These are phyloP conservation scores for Notocelia uddmanniana DNA, from an alignment of 2,888 invertebrate species.

Conservation along the genomic window DNA sequence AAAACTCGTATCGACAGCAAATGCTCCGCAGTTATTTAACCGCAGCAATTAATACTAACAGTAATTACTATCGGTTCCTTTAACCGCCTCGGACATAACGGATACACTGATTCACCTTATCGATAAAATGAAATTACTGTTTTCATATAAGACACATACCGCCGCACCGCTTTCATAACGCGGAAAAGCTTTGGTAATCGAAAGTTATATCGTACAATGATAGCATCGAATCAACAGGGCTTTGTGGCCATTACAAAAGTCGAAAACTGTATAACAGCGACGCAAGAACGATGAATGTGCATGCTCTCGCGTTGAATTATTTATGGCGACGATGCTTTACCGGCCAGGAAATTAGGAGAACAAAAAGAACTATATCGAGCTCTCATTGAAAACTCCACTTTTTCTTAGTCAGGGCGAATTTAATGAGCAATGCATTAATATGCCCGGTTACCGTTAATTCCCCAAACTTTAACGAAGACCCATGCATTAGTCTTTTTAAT, in stretches of 20 bases:
- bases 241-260: slow-evolving; percentile 41
- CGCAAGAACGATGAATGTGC: slow-evolving; percentile 70
- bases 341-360: slow-evolving; percentile 75
- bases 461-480: slow-evolving; percentile 53
- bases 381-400: slow-evolving; percentile 67
- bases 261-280: slow-evolving; percentile 63
- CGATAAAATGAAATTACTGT: slow-evolving; percentile 36
- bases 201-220: slow-evolving; percentile 28
- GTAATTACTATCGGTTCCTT: slow-evolving; percentile 47
- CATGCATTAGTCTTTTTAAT: slow-evolving; percentile 1
- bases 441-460: slow-evolving; percentile 59
- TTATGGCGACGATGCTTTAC: slow-evolving; percentile 75
- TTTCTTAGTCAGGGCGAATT: slow-evolving; percentile 65
- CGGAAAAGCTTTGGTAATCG: slow-evolving; percentile 34
- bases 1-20: slow-evolving; percentile 49
- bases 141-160: slow-evolving; percentile 35
- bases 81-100: slow-evolving; percentile 46
- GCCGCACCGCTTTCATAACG: slow-evolving; percentile 11
- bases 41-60: slow-evolving; percentile 49
- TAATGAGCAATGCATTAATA: slow-evolving; percentile 59
- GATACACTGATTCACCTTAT: slow-evolving; percentile 49
- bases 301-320: slow-evolving; percentile 76
- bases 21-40: slow-evolving; percentile 38
- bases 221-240: slow-evolving; percentile 36
- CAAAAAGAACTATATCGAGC: slow-evolving; percentile 65